Evolutionary conservation across 37 sponge, comb jelly and placozoan species (phyloP), one percentile per base, ranked within the genome.

Genomic region (Bolinopsis microptera): DNA sequence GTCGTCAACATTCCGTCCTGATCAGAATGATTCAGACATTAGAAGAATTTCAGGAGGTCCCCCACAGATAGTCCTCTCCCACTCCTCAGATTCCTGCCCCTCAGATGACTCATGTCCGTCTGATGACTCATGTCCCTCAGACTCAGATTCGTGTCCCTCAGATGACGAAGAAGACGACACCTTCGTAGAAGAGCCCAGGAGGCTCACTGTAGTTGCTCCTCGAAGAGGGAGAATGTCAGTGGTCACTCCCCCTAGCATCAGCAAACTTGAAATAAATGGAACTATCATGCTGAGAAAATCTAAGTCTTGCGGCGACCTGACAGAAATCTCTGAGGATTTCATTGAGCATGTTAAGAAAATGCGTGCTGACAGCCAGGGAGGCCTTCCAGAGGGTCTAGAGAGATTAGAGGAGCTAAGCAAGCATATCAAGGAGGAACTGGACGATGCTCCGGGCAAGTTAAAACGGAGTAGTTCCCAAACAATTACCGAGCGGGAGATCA

Each of bases 71-170:
- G 5, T 13, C 61, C 61, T 48, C 9, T 70, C 74, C 24, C 21
- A n/a, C 21, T n/a, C 74, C 74, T 70, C 74, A 70, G 74, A 70
- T n/a, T 70, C 82, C 32, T 80, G 82, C 22, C 82, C 82, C 36
- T 80, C 82, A 8, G 82, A 80, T 33, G 38, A 32, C 82, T 32
- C 36, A 3, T 48, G 61, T 13, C 61, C 82, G 23, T 34, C 82
- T 13, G 22, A 24, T 33, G 82, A 80, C 30, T 80, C 74, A 26
- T 70, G 74, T 70, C 74, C 74, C 74, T 70, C 74, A n/a, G 74
- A 70, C 26, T 70, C 82, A 8, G 82, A 80, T 22, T 80, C 82
- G 1, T 80, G 82, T 35, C 82, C 82, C 2, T 80, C 82, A 33
- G 82, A 80, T 80, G 38, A 32, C 37, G 82, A 80, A 33, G 82